Evolutionary conservation across 2,113 vertebrate genomes (phyloP), one percentile per base, ranked within the genome.

Genomic region (Chionodraco myersi): DNA sequence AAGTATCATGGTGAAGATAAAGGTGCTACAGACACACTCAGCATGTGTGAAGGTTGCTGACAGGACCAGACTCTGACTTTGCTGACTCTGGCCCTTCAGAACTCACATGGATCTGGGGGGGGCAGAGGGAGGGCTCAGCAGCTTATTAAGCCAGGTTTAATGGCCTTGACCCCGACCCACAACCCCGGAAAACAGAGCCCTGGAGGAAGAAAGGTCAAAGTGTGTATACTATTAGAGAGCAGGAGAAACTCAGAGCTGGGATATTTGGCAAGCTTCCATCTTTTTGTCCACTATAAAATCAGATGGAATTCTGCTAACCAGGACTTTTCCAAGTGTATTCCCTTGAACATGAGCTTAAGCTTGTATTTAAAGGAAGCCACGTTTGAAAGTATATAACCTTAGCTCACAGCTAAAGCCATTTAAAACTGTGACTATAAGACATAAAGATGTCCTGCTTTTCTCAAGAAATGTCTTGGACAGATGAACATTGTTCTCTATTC

Each of bases 71-170:
- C 71, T 85, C 49, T 1, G 30, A 78, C 83, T 89, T 80, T 90
- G 91, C 91, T 89, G 91, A 93, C 84, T 89, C 79, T 52, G 71
- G 48, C 68, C 66, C 59, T 84, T 77, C 60, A 73, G 58, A 75
- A 75, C 66, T 83, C 79, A 26, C 51, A 44, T 73, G 75, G 79
- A 88, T 68, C 79, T 53, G 68, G 10, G 44, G 51, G 21, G 45
- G 16, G 62, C 15, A 62, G 8, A 0, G 34, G 54, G 52, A 49
- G 62, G 70, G 6, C 74, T 85, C 88, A 47, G 86, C 64, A 80
- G 72, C 82, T 86, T 83, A 92, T 91, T 92, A 93, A 88, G 65
- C 69, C 82, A 79, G 71, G 73, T 87, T 81, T 91, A 92, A 93
- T 90, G 84, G 86, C 82, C 88, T 91, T 90, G 79, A 89, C 82